Evolutionary conservation across 2,113 vertebrate genomes (phyloP).

Genomic region (Bubo scandiacus): DNA sequence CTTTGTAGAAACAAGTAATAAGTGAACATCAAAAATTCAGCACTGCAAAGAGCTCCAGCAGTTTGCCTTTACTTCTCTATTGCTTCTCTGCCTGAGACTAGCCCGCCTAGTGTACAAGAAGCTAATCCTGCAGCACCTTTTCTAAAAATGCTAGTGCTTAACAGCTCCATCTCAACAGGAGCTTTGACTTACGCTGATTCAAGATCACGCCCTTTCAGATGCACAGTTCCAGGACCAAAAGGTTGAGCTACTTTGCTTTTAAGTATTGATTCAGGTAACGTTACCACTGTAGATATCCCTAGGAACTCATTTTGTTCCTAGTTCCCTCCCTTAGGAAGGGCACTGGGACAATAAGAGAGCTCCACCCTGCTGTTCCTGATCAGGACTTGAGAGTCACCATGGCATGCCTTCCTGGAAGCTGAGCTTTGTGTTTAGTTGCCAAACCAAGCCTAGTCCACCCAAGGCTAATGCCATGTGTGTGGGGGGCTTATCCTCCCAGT

Average conservation of each 20-base stretch:
- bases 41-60: neutral
- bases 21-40: neutral
- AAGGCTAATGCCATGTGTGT: fast-evolving
- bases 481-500: neutral
- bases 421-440: neutral
- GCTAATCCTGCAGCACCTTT: neutral
- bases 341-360: neutral
- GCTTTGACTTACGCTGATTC: neutral
- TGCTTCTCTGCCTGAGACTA: neutral
- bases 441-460: neutral
- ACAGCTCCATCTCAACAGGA: neutral
- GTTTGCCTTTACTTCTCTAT: neutral
- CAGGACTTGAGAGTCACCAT: no score
- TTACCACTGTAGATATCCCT: neutral
- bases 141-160: neutral
- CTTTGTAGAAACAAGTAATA: neutral
- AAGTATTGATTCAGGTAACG: neutral
- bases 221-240: neutral
- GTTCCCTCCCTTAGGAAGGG: neutral
- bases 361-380: neutral
- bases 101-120: neutral
- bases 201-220: neutral
- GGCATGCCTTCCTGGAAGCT: neutral
- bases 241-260: neutral
- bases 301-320: neutral